Evolutionary conservation across 2,113 vertebrate species (phyloP).

Genomic region (Xiphophorus hellerii): DNA sequence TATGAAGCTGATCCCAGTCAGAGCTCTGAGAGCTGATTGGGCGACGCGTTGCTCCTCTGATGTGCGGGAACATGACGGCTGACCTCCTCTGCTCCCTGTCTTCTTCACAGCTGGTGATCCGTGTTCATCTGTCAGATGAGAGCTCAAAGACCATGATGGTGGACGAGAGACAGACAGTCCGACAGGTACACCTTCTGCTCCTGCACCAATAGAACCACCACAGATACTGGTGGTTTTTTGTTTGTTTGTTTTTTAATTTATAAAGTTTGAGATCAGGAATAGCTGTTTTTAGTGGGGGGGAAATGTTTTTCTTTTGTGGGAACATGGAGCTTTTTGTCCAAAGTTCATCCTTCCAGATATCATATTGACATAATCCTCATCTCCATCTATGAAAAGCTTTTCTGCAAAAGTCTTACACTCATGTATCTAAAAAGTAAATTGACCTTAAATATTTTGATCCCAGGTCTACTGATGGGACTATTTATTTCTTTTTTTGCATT

Average conservation of each 20-base stretch:
- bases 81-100: background rate
- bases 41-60: background rate
- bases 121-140: constrained; percentile 97
- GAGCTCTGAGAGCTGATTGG: too few species aligned
- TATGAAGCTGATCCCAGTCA: background rate
- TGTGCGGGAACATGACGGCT: background rate
- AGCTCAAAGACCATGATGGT: constrained; percentile 99
- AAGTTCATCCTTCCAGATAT: too few species aligned
- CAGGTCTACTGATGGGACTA: too few species aligned
- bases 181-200: constrained; percentile 78
- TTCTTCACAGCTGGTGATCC: constrained; percentile 88
- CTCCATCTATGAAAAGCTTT: too few species aligned
- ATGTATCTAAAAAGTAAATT: too few species aligned
- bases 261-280: background rate
- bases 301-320: too few species aligned
- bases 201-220: background rate
- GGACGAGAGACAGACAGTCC: constrained; percentile 96
- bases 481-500: too few species aligned
- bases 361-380: too few species aligned
- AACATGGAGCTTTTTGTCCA: too few species aligned
- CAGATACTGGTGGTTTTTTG: background rate
- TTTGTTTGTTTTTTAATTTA: too few species aligned
- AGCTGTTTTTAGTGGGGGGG: background rate
- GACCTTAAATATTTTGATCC: too few species aligned
- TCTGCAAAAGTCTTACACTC: too few species aligned